phyloP scores from a whole-genome alignment of 2,888 invertebrate genomes.

The Psylliodes chrysocephalus region DNA sequence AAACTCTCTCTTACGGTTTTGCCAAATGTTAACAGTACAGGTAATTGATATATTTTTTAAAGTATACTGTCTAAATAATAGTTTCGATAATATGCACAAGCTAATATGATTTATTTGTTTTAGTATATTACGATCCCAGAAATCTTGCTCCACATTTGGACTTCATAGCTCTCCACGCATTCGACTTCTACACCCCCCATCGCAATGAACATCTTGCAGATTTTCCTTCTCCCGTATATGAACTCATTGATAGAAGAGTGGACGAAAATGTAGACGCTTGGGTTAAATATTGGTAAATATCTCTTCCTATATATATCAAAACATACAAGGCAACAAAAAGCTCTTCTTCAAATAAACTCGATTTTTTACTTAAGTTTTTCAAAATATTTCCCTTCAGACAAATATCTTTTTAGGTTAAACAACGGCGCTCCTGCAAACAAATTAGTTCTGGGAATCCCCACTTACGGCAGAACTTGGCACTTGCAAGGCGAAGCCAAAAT shows the following conservation, averaged over 20 bases:
- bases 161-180: constrained; percentile 78
- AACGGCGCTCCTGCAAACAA: constrained; percentile 74
- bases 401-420: constrained; percentile 64
- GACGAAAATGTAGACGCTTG: constrained; percentile 73
- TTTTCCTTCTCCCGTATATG: constrained; percentile 76
- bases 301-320: too few species aligned
- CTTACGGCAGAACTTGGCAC: constrained; percentile 80
- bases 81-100: too few species aligned
- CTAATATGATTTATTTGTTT: constrained; percentile 47
- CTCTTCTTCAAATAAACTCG: too few species aligned
- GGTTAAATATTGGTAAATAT: constrained; percentile 71
- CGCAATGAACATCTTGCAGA: constrained; percentile 80
- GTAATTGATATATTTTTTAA: constrained; percentile 62
- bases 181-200: constrained; percentile 79
- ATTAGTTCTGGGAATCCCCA: constrained; percentile 75
- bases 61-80: too few species aligned
- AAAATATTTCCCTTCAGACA: too few species aligned
- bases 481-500: constrained; percentile 77
- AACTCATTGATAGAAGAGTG: constrained; percentile 75
- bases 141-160: constrained; percentile 79
- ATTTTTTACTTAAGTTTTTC: too few species aligned
- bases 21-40: constrained; percentile 78
- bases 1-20: constrained; percentile 73
- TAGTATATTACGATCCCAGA: constrained; percentile 82
- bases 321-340: too few species aligned